These are phyloP conservation scores for Polydrusus pterygomalis DNA, from an alignment of 2,888 invertebrate genomes.

Conservation along the genomic window DNA sequence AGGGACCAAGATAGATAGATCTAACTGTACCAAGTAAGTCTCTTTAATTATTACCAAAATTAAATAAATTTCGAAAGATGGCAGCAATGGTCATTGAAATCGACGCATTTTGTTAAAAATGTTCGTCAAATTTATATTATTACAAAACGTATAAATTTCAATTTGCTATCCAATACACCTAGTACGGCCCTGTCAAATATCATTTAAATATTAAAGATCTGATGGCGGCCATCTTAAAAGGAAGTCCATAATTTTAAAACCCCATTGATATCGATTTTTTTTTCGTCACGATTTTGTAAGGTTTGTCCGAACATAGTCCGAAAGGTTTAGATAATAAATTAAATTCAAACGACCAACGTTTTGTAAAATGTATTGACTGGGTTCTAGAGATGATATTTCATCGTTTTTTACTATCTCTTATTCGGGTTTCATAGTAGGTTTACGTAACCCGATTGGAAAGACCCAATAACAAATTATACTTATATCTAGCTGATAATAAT, in stretches of 20 bases:
- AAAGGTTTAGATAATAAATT: slow-evolving; percentile 28
- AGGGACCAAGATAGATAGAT: too few relatives aligned
- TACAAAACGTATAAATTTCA: too few relatives aligned
- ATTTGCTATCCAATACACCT: too few relatives aligned
- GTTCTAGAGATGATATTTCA: neutral
- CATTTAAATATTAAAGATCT: slow-evolving; percentile 29
- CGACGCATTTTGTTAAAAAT: too few relatives aligned
- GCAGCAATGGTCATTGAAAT: too few relatives aligned
- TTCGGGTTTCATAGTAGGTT: neutral
- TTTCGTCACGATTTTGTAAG: slow-evolving; percentile 21
- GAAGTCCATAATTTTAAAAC: slow-evolving; percentile 24
- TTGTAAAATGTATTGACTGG: slow-evolving; percentile 12
- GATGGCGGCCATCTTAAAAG: slow-evolving; percentile 29
- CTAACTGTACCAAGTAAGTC: too few relatives aligned
- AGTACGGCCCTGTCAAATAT: slow-evolving; percentile 14
- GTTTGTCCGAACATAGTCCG: slow-evolving; percentile 19
- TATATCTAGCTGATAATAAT: too few relatives aligned
- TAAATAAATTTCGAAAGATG: too few relatives aligned
- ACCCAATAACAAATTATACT: too few relatives aligned
- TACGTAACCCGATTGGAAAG: too few relatives aligned
- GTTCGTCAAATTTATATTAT: too few relatives aligned
- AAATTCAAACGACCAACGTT: slow-evolving; percentile 9
- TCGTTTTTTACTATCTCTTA: slow-evolving; percentile 6
- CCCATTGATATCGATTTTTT: slow-evolving; percentile 30
- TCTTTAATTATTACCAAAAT: too few relatives aligned